Evolutionary conservation across 2,797 vertebrate genomes (phyloP).

Genomic region (Eutrigla gurnardus): DNA sequence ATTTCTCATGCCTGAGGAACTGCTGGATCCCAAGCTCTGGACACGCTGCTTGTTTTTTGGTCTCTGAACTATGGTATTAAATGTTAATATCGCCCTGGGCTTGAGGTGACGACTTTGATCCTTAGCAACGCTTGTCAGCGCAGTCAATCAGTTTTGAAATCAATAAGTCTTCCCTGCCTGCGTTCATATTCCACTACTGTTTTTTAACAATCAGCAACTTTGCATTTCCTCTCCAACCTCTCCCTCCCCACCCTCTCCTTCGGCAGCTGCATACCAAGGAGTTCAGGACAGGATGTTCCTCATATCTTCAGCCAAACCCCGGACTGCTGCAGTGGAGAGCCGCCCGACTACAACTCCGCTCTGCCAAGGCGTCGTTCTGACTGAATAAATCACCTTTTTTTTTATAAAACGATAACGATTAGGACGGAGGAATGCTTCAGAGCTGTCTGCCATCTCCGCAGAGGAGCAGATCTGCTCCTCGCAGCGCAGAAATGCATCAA

Average conservation of each 20-base stretch:
- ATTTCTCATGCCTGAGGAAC: slow-evolving; percentile 43
- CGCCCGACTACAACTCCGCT: slow-evolving; percentile 12
- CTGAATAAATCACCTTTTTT: slow-evolving; percentile 59
- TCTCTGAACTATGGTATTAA: slow-evolving; percentile 43
- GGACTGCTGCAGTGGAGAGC: slow-evolving; percentile 37
- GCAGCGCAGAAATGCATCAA: slow-evolving; percentile 43
- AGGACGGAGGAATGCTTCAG: slow-evolving; percentile 33
- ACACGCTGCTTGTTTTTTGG: slow-evolving; percentile 49
- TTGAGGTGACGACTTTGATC: slow-evolving; percentile 44
- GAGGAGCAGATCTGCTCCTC: slow-evolving; percentile 36
- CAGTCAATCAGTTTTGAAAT: slow-evolving; percentile 42
- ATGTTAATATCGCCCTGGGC: slow-evolving; percentile 48
- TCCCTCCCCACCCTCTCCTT: neutral
- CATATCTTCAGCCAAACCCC: slow-evolving; percentile 53
- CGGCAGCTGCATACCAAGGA: slow-evolving; percentile 41
- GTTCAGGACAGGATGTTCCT: slow-evolving; percentile 48
- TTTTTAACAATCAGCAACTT: slow-evolving; percentile 21
- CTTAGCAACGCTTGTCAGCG: slow-evolving; percentile 27
- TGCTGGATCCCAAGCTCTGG: slow-evolving; percentile 47
- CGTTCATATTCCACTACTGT: slow-evolving; percentile 7
- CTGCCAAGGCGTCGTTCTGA: slow-evolving; percentile 28
- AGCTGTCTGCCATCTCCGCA: slow-evolving; percentile 35
- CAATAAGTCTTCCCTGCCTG: slow-evolving; percentile 15
- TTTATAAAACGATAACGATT: slow-evolving; percentile 39
- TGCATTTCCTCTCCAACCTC: slow-evolving; percentile 10